Evolutionary conservation across 2,797 vertebrate species (phyloP).

Genomic region (Apogon hyalosoma): DNA sequence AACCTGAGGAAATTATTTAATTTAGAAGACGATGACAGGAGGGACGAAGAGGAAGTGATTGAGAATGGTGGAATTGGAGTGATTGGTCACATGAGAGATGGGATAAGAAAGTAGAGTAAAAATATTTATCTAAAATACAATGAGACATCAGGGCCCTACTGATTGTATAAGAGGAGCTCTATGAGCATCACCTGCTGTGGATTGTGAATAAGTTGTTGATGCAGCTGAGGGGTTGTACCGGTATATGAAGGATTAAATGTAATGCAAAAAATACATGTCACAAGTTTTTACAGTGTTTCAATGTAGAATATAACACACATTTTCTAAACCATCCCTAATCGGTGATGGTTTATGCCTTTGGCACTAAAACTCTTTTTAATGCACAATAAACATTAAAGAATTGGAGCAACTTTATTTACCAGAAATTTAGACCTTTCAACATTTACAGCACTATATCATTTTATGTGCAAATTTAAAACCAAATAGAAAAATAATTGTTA

Average conservation of each 20-base stretch:
- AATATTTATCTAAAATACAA: conserved; percentile 45
- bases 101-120: conserved; percentile 65
- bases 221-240: conserved; percentile 9
- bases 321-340: neutral
- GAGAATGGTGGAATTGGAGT: conserved; percentile 48
- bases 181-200: conserved; percentile 17
- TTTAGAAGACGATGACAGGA: conserved; percentile 45
- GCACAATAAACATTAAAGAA: too few relatives aligned
- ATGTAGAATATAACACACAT: neutral
- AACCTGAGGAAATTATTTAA: conserved; percentile 50
- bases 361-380: too few relatives aligned
- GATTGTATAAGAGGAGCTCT: neutral
- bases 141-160: conserved; percentile 11
- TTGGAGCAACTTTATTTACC: too few relatives aligned
- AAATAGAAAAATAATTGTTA: too few relatives aligned
- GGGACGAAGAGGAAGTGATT: conserved; percentile 72
- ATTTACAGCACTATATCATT: too few relatives aligned
- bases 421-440: too few relatives aligned
- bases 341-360: too few relatives aligned
- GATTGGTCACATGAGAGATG: conserved; percentile 57
- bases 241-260: conserved; percentile 25
- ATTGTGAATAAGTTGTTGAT: conserved; percentile 12
- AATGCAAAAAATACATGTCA: conserved; percentile 26
- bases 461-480: too few relatives aligned
- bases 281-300: conserved; percentile 9